Percentiles rank a stretch among this genome's conserved stretches.
phyloP scores from a whole-genome alignment of 2,888 invertebrate species.

The Agrotis clavis region DNA sequence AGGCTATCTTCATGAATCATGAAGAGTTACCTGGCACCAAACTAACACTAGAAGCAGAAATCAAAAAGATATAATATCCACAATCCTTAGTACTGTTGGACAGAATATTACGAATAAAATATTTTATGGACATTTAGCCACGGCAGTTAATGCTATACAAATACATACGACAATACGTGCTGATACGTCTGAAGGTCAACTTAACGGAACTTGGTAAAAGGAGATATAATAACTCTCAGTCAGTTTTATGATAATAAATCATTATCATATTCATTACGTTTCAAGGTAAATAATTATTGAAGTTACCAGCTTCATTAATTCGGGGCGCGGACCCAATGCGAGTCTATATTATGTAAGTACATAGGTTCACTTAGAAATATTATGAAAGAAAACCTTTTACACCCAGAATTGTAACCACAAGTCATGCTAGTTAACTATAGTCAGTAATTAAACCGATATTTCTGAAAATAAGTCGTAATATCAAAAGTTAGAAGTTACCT shows the following conservation, averaged over 20 bases:
- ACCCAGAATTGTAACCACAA: slow-evolving; percentile 3
- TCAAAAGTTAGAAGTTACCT: background rate
- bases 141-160: slow-evolving; percentile 7
- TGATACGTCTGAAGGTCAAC: slow-evolving; percentile 33
- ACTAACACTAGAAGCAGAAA: background rate
- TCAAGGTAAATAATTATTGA: slow-evolving; percentile 18
- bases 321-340: background rate
- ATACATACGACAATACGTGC: slow-evolving; percentile 21
- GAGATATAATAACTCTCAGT: slow-evolving; percentile 17
- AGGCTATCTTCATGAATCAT: background rate
- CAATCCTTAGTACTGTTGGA: background rate
- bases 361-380: background rate
- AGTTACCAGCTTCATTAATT: slow-evolving; percentile 8
- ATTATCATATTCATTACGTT: slow-evolving; percentile 45
- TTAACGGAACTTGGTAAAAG: slow-evolving; percentile 24
- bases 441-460: background rate
- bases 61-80: background rate
- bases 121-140: background rate
- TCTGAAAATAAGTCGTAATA: slow-evolving; percentile 1
- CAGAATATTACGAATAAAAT: background rate
- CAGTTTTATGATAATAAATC: slow-evolving; percentile 33
- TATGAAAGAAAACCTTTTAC: background rate
- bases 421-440: background rate
- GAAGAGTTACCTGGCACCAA: background rate
- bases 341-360: background rate